Conservation (phyloP, 2,113 vertebrate genomes). For the Corvus hawaiiensis region DNA sequence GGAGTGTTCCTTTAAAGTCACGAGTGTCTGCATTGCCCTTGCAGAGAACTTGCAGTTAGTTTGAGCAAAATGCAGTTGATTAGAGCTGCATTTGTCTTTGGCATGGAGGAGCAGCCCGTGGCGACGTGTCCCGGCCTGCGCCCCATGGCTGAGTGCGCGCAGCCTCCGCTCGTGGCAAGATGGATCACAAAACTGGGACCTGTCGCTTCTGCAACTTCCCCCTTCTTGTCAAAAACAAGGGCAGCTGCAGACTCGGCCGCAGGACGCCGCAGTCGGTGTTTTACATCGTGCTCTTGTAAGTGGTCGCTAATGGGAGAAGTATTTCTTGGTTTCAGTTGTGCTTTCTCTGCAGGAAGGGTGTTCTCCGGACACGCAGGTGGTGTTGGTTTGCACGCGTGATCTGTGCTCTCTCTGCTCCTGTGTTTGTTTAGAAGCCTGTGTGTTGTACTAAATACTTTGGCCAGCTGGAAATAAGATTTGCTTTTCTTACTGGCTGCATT, state of each 20-base stretch:
- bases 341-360: neutral
- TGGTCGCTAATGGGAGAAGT: neutral
- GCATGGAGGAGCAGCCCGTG: neutral
- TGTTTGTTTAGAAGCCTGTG: neutral
- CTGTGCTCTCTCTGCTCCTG: neutral
- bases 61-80: neutral
- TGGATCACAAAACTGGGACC: neutral
- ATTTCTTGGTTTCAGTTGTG: rapidly evolving
- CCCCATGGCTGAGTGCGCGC: neutral
- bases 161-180: neutral
- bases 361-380: neutral
- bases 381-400: neutral
- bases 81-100: neutral
- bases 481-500: neutral
- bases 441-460: too few species aligned
- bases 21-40: neutral
- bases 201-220: neutral
- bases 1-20: neutral
- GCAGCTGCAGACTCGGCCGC: neutral
- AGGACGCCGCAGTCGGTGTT: neutral
- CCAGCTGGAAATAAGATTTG: neutral
- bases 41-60: neutral
- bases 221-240: neutral
- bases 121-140: conserved; percentile 27
- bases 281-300: neutral